Evolutionary conservation across 2,113 vertebrate species (phyloP).

Genomic region (Steatornis caripensis): DNA sequence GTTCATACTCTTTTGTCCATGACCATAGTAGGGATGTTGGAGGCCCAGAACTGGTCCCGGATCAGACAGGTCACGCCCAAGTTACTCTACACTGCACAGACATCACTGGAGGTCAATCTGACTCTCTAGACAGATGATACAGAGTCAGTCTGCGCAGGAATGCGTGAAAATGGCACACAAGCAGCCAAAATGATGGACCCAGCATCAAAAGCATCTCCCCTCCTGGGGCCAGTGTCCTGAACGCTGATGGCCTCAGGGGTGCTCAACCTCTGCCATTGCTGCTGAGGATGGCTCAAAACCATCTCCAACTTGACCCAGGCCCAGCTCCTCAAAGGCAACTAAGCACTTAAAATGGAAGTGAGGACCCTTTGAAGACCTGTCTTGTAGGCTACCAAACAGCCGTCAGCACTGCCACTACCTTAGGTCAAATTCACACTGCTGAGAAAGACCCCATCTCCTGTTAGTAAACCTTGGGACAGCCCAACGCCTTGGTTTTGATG

Average conservation of each 20-base stretch:
- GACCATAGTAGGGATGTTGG: background rate
- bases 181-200: background rate
- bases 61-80: background rate
- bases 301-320: background rate
- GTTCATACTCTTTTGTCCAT: background rate
- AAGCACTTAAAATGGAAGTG: background rate
- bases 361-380: background rate
- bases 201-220: background rate
- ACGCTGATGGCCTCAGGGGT: background rate
- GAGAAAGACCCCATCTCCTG: background rate
- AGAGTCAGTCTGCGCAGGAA: background rate
- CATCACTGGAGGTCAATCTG: background rate
- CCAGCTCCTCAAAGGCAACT: background rate
- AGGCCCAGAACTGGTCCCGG: background rate
- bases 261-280: background rate
- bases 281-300: background rate
- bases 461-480: background rate
- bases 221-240: background rate
- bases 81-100: background rate
- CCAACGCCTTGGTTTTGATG: background rate
- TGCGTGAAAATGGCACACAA: background rate
- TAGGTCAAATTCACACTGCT: background rate
- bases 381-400: background rate
- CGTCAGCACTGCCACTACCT: background rate
- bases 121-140: background rate